A percentile compares a stretch with the other conserved stretches of the same genome.
Conservation (phyloP, 1,140 invertebrate species). For the Lasioglossum baleicum region DNA sequence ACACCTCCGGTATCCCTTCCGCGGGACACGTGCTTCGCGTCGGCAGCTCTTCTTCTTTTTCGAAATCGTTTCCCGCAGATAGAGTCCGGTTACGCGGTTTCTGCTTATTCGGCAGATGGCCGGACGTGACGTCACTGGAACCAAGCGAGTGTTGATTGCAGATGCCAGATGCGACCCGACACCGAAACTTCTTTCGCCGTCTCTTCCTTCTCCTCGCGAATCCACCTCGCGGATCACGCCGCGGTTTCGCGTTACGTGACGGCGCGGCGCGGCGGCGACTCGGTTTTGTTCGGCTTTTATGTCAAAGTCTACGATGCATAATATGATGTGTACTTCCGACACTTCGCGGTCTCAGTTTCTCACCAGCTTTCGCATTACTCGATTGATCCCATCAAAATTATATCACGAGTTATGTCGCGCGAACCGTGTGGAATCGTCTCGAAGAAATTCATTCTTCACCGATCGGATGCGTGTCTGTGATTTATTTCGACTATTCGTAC, state of each 20-base stretch:
- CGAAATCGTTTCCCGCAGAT: slow-evolving; percentile 52
- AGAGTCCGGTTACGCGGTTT: slow-evolving; percentile 65
- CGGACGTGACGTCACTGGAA: slow-evolving; percentile 69
- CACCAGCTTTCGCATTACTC: too few species aligned
- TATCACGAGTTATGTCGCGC: too few species aligned
- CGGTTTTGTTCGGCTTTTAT: slow-evolving; percentile 19
- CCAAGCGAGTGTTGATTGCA: slow-evolving; percentile 58
- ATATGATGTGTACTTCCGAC: slow-evolving; percentile 7
- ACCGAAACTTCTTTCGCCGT: slow-evolving; percentile 54
- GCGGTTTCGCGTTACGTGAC: slow-evolving; percentile 39
- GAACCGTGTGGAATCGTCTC: too few species aligned
- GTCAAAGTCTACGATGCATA: slow-evolving; percentile 23
- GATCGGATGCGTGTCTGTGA: too few species aligned
- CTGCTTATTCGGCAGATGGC: slow-evolving; percentile 68
- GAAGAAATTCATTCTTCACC: too few species aligned
- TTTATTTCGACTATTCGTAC: too few species aligned
- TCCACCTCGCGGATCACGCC: slow-evolving; percentile 11
- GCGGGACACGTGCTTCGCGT: slow-evolving; percentile 47
- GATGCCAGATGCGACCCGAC: slow-evolving; percentile 68
- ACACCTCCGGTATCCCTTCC: slow-evolving; percentile 10
- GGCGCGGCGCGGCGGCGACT: not conserved
- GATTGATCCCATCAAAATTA: too few species aligned
- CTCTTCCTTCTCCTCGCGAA: slow-evolving; percentile 25
- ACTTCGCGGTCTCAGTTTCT: not conserved
- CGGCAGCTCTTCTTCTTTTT: slow-evolving; percentile 50